A percentile compares a stretch with the other conserved stretches of the same genome.
Conservation (phyloP, 2,113 vertebrate species). For the Beaufortia kweichowensis region DNA sequence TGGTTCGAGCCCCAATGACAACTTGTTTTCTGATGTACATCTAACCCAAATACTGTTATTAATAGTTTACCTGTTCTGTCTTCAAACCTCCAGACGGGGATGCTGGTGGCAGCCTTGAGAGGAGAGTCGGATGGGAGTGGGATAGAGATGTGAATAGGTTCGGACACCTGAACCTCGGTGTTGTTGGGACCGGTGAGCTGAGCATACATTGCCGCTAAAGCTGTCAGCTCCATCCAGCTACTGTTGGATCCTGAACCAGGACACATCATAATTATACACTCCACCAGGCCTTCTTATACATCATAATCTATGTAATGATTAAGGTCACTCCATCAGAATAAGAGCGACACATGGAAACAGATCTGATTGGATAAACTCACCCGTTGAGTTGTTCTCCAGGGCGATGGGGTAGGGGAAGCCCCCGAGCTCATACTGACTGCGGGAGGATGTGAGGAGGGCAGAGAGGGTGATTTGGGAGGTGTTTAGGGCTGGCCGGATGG, state of each 20-base stretch:
- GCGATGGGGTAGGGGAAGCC: conserved; percentile 83
- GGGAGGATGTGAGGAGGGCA: conserved; percentile 79
- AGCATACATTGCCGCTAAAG: conserved; percentile 75
- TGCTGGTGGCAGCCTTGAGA: conserved; percentile 67
- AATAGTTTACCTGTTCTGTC: conserved; percentile 70
- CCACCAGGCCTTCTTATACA: not conserved
- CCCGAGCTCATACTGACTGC: conserved; percentile 73
- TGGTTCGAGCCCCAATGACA: not conserved
- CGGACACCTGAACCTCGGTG: conserved; percentile 72
- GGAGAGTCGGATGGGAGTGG: conserved; percentile 71
- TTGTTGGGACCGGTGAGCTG: conserved; percentile 76
- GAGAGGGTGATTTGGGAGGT: conserved; percentile 79
- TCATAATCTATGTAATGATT: too few species aligned
- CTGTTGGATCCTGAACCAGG: conserved; percentile 61
- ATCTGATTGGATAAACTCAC: conserved; percentile 59
- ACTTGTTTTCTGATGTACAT: not conserved
- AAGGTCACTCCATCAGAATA: too few species aligned
- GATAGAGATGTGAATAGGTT: conserved; percentile 76
- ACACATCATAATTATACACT: not conserved
- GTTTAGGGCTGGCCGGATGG: conserved; percentile 75
- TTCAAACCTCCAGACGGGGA: conserved; percentile 81
- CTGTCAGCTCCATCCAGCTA: conserved; percentile 77
- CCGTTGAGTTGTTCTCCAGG: conserved; percentile 73
- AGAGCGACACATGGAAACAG: too few species aligned
- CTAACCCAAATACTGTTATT: not conserved